A percentile compares a stretch with the other conserved stretches of the same genome.
Conservation (phyloP, 2,113 vertebrate species). For the Hyla sarda region DNA sequence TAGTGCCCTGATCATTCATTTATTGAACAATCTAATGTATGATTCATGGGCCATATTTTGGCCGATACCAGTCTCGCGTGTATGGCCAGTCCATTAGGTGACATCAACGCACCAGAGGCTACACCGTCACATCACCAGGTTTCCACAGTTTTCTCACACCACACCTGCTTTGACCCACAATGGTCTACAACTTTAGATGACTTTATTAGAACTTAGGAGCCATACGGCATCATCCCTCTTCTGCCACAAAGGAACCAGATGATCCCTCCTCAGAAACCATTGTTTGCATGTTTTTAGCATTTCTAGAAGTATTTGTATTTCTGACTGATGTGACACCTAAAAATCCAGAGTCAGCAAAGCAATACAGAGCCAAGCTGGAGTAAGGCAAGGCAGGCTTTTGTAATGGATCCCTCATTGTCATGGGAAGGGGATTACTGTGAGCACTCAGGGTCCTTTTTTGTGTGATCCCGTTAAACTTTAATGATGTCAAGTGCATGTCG, state of each 20-base stretch:
- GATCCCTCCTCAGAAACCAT: conserved; percentile 33
- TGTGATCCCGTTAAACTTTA: conserved; percentile 60
- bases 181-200: neutral
- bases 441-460: conserved; percentile 39
- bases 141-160: neutral
- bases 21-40: no score
- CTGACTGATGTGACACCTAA: conserved; percentile 52
- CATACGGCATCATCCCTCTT: conserved; percentile 15
- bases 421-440: conserved; percentile 55
- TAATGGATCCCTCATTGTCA: conserved; percentile 60
- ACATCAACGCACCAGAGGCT: neutral
- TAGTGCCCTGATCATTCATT: no score
- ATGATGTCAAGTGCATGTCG: conserved; percentile 57
- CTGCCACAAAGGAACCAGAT: conserved; percentile 27
- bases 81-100: neutral
- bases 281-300: conserved; percentile 26
- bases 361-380: conserved; percentile 25
- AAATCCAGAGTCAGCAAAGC: conserved; percentile 53
- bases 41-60: no score
- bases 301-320: conserved; percentile 25
- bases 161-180: neutral
- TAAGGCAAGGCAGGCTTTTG: conserved; percentile 54
- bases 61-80: no score
- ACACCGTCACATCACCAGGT: neutral
- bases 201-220: neutral